phyloP scores from a whole-genome alignment of 2,888 invertebrate species.

The Heliconius ismenius region DNA sequence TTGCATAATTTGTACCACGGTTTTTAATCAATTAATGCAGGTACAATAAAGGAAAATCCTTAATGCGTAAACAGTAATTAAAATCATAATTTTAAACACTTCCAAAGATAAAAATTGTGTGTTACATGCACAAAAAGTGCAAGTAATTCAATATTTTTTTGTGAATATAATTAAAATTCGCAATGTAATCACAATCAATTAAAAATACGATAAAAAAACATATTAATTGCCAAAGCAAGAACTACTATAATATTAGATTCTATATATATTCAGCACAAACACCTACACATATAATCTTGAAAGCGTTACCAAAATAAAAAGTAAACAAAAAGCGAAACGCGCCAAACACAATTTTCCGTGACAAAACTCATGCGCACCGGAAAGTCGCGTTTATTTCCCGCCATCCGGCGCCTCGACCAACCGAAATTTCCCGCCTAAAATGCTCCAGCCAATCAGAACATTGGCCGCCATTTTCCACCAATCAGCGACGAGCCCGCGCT shows the following conservation, averaged over 20 bases:
- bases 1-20: neutral
- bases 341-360: slow-evolving; percentile 75
- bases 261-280: slow-evolving; percentile 32
- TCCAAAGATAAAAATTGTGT: too few relatives aligned
- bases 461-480: slow-evolving; percentile 79
- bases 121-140: neutral
- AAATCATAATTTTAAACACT: neutral
- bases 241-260: slow-evolving; percentile 6
- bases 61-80: neutral
- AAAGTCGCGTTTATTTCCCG: slow-evolving; percentile 77
- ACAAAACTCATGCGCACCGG: slow-evolving; percentile 73
- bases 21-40: neutral
- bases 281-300: slow-evolving; percentile 36
- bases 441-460: slow-evolving; percentile 64
- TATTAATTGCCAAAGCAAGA: neutral
- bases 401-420: slow-evolving; percentile 78
- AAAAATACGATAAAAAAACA: slow-evolving; percentile 1
- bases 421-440: slow-evolving; percentile 81
- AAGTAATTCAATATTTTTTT: neutral
- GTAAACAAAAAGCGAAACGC: slow-evolving; percentile 61
- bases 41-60: neutral
- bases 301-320: slow-evolving; percentile 47
- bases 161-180: neutral
- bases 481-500: slow-evolving; percentile 76
- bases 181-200: neutral